Base-by-base conservation (phyloP, 2,888 invertebrate species). In the Mimas tiliae region DNA sequence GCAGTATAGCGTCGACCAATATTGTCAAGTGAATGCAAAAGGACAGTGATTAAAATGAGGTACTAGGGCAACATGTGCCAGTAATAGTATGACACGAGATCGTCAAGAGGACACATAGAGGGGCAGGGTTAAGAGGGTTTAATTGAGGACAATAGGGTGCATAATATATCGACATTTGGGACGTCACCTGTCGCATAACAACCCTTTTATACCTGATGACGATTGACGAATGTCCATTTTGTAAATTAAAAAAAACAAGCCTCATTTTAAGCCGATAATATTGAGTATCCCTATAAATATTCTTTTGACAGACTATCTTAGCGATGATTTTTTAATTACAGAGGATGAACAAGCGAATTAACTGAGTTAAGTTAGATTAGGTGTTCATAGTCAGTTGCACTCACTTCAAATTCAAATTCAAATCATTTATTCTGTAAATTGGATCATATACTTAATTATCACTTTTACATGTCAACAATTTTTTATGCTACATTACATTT, bases 141-240 rank as follows among this genome's bases (percentile, higher is more conserved):
- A n/a, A 33, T 38, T 38, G 33, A n/a, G 34, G 33, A 55, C 38
- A 58, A 34, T 58, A 19, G 58, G 58, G 58, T 58, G 42, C 58
- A 58, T 58, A n/a, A n/a, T n/a, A 42, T 12, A 19, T 42, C 19
- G 58, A 58, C 58, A 58, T 58, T 58, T 58, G 55, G 58, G 19
- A 38, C 42, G 19, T 42, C 58, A 58, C 58, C 58, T 58, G 58
- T 58, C 58, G 42, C 58, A 11, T 12, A 12, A 19, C 55, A 58
- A 55, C 38, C 58, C 58, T 38, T 42, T 42, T 3, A 42, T 42
- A 19, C 27, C 27, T 11, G 38, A 1, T 12, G 2, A 19, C 50
- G 19, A 19, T 11, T 42, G 58, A 19, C 16, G 38, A 58, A 38
- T 16, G 42, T 58, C 58, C 58, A 58, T 58, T 19, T 42, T 12